phyloP scores from a whole-genome alignment of 2,113 vertebrate species.

The Gobiocypris rarus region DNA sequence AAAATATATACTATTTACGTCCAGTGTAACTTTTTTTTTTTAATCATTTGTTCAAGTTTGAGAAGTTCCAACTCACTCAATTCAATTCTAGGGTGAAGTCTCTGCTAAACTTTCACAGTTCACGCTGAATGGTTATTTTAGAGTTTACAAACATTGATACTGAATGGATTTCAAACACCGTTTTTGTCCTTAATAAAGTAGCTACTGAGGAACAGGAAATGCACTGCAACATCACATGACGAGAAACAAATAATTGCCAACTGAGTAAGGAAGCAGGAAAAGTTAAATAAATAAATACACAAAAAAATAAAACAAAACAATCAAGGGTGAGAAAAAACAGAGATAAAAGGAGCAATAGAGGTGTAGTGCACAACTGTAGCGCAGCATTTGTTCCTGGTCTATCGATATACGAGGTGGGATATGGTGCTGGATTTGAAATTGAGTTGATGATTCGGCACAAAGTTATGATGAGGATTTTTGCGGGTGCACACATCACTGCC shows the following conservation, averaged over 20 bases:
- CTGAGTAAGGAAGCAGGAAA: slow-evolving; percentile 53
- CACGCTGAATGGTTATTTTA: slow-evolving; percentile 30
- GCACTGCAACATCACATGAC: slow-evolving; percentile 72
- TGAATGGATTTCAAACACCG: slow-evolving; percentile 55
- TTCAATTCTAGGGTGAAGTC: slow-evolving; percentile 48
- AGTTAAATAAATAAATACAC: not conserved
- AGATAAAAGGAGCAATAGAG: slow-evolving; percentile 41
- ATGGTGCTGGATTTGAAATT: slow-evolving; percentile 92
- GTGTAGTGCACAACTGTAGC: not conserved
- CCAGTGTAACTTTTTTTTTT: slow-evolving; percentile 73
- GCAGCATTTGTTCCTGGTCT: slow-evolving; percentile 59
- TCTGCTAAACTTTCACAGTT: slow-evolving; percentile 43
- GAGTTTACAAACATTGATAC: not conserved
- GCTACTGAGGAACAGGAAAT: slow-evolving; percentile 62
- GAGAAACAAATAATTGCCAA: slow-evolving; percentile 31
- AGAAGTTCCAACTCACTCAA: slow-evolving; percentile 56
- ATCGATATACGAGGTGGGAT: slow-evolving; percentile 93
- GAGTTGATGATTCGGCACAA: slow-evolving; percentile 93
- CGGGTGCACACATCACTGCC: slow-evolving; percentile 90
- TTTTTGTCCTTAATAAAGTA: slow-evolving; percentile 54
- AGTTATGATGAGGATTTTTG: slow-evolving; percentile 91
- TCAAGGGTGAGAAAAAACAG: slow-evolving; percentile 27
- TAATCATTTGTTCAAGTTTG: slow-evolving; percentile 68
- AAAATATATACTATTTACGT: slow-evolving; percentile 78
- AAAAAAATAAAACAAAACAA: not conserved